These are phyloP conservation scores for Axea sp. DNA, from an alignment of 2,888 invertebrate genomes.

Conservation along the genomic window DNA sequence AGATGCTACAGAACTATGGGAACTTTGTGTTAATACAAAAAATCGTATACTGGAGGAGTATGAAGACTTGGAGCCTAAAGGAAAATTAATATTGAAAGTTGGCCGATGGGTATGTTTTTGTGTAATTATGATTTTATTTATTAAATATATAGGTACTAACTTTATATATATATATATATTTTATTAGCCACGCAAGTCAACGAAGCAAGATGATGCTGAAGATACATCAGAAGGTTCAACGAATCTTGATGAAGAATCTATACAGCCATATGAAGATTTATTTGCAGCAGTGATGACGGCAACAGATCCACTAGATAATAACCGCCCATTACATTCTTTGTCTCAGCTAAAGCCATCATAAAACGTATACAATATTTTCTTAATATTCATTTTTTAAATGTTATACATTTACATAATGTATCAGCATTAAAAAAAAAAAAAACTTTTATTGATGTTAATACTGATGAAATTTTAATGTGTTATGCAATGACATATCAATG, in stretches of 20 bases:
- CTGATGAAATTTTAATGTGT: no score
- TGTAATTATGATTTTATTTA: background rate
- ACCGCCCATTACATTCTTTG: conserved; percentile 90
- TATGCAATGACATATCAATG: no score
- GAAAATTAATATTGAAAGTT: conserved; percentile 81
- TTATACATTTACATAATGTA: no score
- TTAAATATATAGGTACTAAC: no score
- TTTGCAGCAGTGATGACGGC: conserved; percentile 94
- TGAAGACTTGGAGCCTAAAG: conserved; percentile 80
- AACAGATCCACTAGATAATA: conserved; percentile 85
- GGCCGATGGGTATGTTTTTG: conserved; percentile 78
- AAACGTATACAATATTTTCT: conserved; percentile 80
- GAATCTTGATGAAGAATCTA: conserved; percentile 87
- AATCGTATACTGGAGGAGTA: conserved; percentile 79
- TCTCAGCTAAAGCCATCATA: conserved; percentile 96
- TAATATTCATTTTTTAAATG: no score
- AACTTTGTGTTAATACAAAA: conserved; percentile 86
- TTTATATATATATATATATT: no score
- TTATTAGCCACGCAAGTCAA: conserved; percentile 55
- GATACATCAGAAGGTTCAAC: conserved; percentile 87
- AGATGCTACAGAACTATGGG: conserved; percentile 94
- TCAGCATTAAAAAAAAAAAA: no score
- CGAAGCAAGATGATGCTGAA: conserved; percentile 82
- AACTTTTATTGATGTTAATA: no score
- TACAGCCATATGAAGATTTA: conserved; percentile 91